Evolutionary conservation across 2,797 vertebrate species (phyloP).

Genomic region (Notamacropus eugenii): DNA sequence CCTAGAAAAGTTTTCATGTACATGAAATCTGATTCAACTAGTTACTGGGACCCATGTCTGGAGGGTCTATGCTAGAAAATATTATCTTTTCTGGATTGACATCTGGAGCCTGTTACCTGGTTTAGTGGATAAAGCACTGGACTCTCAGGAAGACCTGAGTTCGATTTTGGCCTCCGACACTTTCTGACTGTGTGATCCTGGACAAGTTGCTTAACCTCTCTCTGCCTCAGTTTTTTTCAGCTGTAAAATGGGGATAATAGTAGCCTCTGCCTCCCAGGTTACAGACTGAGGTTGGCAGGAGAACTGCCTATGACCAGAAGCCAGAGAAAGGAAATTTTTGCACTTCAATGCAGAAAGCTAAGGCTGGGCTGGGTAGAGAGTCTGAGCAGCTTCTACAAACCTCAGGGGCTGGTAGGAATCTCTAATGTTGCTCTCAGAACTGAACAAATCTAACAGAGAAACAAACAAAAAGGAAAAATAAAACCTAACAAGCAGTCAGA

Average conservation of each 20-base stretch:
- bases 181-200: background rate
- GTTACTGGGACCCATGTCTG: background rate
- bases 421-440: background rate
- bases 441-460: background rate
- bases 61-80: background rate
- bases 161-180: background rate
- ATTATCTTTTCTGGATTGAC: background rate
- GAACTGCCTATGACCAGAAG: background rate
- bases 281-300: background rate
- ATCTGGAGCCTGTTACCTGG: background rate
- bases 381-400: background rate
- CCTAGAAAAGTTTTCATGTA: conserved; percentile 6
- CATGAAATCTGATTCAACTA: background rate
- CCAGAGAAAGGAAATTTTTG: background rate
- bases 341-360: background rate
- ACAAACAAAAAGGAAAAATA: background rate
- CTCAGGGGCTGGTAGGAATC: background rate
- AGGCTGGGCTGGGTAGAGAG: background rate
- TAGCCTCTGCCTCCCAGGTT: background rate
- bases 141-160: background rate
- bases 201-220: background rate
- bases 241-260: background rate
- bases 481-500: background rate
- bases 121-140: background rate
- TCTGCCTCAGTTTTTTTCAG: background rate